Evolutionary conservation across 2,113 vertebrate genomes (phyloP), one percentile per base, ranked within the genome.

Genomic region (Psettodes erumei): DNA sequence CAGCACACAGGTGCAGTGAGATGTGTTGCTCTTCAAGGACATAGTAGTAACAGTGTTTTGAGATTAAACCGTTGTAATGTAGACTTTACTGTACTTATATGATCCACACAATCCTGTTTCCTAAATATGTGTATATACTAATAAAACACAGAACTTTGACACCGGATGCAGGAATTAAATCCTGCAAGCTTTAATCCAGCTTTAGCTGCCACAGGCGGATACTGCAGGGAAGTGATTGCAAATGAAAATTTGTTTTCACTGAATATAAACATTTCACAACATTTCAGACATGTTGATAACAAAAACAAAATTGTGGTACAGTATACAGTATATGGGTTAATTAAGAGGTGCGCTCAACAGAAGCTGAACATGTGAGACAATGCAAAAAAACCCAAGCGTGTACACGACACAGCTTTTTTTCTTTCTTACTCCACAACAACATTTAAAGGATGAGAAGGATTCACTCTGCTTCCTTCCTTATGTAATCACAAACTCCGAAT

Each of bases 401-500:
- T 11, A 1, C n/a, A 6, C 27, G 16, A 11, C 50, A 45, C 28
- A 70, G 8, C 28, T 5, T 6, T 30, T 25, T 27, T 55, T 35
- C 19, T 9, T 23, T 38, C 3, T 40, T 18, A 2, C 15, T 32
- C 5, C 16, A 25, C 21, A 15, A 73, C 25, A 35, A 67, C 27
- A 58, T 50, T 58, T 2, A 23, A 28, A 71, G 51, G 37, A 70
- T 18, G 42, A 55, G 53, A 67, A 40, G 0, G 19, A 55, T 25
- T 15, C 19, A 43, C 53, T 27, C 30, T 25, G 12, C 45, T 63
- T 55, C n/a, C 50, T 21, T 40, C 9, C 16, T 45, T 45, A 13
- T 18, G 18, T 73, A 61, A 62, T 68, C 59, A 75, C 18, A 77
- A 61, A 66, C 60, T 51, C 28, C 13, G 70, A 61, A 73, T 68